Evolutionary conservation across 2,888 invertebrate genomes (phyloP).

Genomic region (Hypolimnas misippus): DNA sequence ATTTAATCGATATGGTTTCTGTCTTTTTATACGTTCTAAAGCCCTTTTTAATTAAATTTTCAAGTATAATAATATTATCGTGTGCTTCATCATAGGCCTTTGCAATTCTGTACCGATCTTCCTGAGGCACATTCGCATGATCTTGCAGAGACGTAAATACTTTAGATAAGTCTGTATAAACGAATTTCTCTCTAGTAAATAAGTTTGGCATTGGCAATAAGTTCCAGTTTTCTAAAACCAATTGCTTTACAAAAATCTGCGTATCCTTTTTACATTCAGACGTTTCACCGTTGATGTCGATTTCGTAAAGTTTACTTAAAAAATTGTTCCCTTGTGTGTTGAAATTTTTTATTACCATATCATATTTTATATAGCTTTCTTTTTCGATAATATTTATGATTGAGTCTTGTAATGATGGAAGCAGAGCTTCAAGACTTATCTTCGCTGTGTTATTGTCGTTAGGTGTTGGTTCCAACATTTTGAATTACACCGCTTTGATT

Average conservation of each 20-base stretch:
- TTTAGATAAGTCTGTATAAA: conserved; percentile 50
- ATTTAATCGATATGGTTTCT: conserved; percentile 45
- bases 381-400: background rate
- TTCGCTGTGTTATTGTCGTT: too few relatives aligned
- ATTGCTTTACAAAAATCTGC: conserved; percentile 57
- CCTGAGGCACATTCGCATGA: conserved; percentile 36
- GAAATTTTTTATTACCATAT: background rate
- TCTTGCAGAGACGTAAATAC: conserved; percentile 46
- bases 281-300: conserved; percentile 56
- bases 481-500: too few relatives aligned
- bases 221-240: conserved; percentile 44
- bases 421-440: background rate
- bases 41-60: conserved; percentile 47
- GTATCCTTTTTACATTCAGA: conserved; percentile 50
- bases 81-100: conserved; percentile 32
- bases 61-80: conserved; percentile 38
- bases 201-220: conserved; percentile 45
- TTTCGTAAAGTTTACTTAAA: conserved; percentile 52
- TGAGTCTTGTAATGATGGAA: background rate
- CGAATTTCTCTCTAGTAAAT: conserved; percentile 52
- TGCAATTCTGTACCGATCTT: conserved; percentile 34
- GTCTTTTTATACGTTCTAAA: conserved; percentile 48
- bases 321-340: conserved; percentile 17
- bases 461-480: too few relatives aligned
- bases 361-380: background rate